phyloP scores from a whole-genome alignment of 2,797 vertebrate genomes.

The Acrossocheilus wenchowensis region DNA sequence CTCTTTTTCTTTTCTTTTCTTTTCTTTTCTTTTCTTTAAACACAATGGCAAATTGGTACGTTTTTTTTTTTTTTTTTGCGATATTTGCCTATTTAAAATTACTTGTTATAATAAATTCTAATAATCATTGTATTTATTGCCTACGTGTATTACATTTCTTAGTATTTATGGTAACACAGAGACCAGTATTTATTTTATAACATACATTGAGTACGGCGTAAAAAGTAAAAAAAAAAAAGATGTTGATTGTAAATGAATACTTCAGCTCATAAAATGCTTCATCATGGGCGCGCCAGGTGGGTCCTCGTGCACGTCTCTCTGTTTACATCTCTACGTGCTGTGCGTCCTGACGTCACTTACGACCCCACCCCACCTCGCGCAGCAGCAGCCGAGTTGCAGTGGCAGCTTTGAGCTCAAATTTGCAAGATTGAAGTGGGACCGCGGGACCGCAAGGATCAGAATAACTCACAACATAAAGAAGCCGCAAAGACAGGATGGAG shows the following conservation, averaged over 20 bases:
- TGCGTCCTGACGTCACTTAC: constrained; percentile 71
- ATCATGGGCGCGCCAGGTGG: constrained; percentile 42
- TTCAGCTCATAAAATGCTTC: background rate
- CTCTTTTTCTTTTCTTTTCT: background rate
- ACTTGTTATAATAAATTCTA: background rate
- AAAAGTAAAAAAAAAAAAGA: background rate
- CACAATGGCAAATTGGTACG: background rate
- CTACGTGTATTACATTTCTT: background rate
- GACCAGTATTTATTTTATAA: background rate
- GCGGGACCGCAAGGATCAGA: background rate
- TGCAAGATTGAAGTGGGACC: constrained; percentile 60
- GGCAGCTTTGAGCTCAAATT: constrained; percentile 68
- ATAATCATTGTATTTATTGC: background rate
- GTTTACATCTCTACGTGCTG: constrained; percentile 75
- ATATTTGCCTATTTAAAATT: background rate
- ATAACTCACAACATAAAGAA: background rate
- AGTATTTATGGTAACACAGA: background rate
- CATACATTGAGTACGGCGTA: background rate
- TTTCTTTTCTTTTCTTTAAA: background rate
- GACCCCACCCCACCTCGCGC: constrained; percentile 70
- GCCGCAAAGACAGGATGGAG: constrained; percentile 70
- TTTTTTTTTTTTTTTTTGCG: background rate
- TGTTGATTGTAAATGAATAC: background rate
- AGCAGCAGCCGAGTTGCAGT: constrained; percentile 69
- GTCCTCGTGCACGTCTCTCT: constrained; percentile 74